phyloP scores from a whole-genome alignment of 2,113 vertebrate species.

The Elaphurus davidianus region DNA sequence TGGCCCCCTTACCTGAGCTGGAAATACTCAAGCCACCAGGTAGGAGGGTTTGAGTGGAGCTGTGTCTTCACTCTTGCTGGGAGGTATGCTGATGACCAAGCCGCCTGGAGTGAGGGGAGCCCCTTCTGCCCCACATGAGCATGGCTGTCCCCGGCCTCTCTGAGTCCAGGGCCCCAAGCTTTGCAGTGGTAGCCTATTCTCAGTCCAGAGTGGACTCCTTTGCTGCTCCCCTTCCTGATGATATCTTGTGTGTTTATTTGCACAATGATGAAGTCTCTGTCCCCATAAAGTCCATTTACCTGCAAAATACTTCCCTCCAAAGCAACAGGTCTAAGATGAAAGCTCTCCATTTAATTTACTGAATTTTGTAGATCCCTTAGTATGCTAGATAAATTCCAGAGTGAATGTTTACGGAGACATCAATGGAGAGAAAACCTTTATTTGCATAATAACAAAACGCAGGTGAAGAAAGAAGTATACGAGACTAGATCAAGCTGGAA shows the following conservation, averaged over 20 bases:
- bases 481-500: not conserved
- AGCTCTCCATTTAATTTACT: not conserved
- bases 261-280: not conserved
- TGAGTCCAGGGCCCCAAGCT: not conserved
- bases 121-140: not conserved
- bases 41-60: not conserved
- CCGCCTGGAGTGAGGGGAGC: not conserved
- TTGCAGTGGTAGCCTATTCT: not conserved
- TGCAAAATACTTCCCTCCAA: slow-evolving; percentile 18
- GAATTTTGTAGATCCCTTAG: slow-evolving; percentile 1
- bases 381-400: slow-evolving; percentile 5
- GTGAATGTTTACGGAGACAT: slow-evolving; percentile 21
- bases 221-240: not conserved
- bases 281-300: not conserved
- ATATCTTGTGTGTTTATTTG: not conserved
- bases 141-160: not conserved
- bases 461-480: not conserved
- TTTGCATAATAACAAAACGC: slow-evolving; percentile 43
- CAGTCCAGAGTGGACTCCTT: not conserved
- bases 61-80: not conserved
- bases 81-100: not conserved
- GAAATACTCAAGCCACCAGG: not conserved
- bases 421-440: slow-evolving; percentile 70
- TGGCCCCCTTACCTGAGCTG: not conserved
- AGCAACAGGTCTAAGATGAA: not conserved